Conservation (phyloP, 2,888 invertebrate genomes). For the Troglohyphantes excavatus region DNA sequence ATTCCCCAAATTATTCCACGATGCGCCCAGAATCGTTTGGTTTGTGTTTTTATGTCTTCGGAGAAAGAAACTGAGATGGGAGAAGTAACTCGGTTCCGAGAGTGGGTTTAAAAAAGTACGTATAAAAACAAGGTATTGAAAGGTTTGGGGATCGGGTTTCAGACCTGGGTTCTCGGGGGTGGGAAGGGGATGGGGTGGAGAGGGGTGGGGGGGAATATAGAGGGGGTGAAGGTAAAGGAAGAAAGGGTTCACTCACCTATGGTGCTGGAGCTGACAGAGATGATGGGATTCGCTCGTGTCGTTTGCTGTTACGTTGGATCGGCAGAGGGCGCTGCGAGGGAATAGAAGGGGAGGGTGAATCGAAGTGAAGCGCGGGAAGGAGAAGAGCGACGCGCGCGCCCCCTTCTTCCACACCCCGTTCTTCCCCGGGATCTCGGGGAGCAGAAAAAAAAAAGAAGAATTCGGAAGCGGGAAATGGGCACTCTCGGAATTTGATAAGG, state of each 20-base stretch:
- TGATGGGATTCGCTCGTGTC: conserved; percentile 49
- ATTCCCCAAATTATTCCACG: conserved; percentile 26
- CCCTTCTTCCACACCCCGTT: conserved; percentile 1
- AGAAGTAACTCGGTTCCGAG: too few relatives aligned
- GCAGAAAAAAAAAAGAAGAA: too few relatives aligned
- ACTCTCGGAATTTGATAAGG: conserved; percentile 54
- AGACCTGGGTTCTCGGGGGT: neutral
- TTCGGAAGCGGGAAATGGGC: conserved; percentile 55
- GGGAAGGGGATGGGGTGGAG: neutral
- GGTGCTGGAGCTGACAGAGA: conserved; percentile 51
- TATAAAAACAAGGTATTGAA: neutral
- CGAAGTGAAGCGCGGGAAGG: conserved; percentile 39
- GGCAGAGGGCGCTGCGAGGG: conserved; percentile 54
- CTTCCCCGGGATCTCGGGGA: conserved; percentile 8
- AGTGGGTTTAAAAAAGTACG: too few relatives aligned
- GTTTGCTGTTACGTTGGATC: conserved; percentile 39
- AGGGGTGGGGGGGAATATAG: neutral
- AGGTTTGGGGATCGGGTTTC: conserved; percentile 9
- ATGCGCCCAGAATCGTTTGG: conserved; percentile 3
- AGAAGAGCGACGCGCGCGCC: conserved; percentile 50
- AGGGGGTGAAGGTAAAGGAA: neutral
- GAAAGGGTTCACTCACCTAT: conserved; percentile 61
- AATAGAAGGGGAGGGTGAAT: conserved; percentile 37
- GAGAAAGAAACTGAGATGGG: neutral
- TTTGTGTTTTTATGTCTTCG: conserved; percentile 10